Base-by-base conservation (phyloP, 2,888 invertebrate species). In the Tetanocera ferruginea region DNA sequence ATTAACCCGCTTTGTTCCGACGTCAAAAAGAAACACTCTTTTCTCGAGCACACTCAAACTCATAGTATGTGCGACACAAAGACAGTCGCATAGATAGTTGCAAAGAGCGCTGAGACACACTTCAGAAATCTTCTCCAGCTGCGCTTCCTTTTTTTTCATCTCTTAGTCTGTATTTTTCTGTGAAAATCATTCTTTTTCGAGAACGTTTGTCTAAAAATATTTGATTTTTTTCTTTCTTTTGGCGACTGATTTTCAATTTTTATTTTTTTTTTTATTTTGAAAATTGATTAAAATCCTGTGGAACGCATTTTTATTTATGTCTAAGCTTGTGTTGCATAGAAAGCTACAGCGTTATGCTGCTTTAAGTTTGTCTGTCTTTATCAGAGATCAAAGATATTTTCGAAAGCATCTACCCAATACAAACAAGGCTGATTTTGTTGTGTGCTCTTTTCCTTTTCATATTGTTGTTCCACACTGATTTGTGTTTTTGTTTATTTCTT, bases 361-460 rank as follows among this genome's bases (percentile, higher is more conserved):
- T 70, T 52, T 17, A 49, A 62, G 76, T 51, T 64, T 52, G 75
- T 52, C n/a, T 72, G 75, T n/a, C 55, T 62, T 67, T 67, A 76
- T 76, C 55, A 28, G 55, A 76, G 76, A 76, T 67, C 67, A 76
- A 62, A 76, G 67, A 67, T 64, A 74, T 70, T 55, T 51, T 11
- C n/a, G 62, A 28, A 19, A 55, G 31, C 25, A 31, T 52, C 17
- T 19, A 71, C 19, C 43, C 34, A 55, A 17, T 17, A 14, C 55
- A 73, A 43, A 60, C 43, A 72, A 60, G 23, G 11, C 14, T 17
- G 6, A n/a, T 52, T 84, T 80, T 82, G 82, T 81, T 81, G 82
- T 83, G 83, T 66, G 14, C 31, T 66, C 19, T 19, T 43, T 34
- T 55, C 57, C 37, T 17, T 14, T 57, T 72, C 17, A 19, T 31